Evolutionary conservation across 2,113 vertebrate genomes (phyloP), one percentile per base, ranked within the genome.

Genomic region (Hyaena hyaena): DNA sequence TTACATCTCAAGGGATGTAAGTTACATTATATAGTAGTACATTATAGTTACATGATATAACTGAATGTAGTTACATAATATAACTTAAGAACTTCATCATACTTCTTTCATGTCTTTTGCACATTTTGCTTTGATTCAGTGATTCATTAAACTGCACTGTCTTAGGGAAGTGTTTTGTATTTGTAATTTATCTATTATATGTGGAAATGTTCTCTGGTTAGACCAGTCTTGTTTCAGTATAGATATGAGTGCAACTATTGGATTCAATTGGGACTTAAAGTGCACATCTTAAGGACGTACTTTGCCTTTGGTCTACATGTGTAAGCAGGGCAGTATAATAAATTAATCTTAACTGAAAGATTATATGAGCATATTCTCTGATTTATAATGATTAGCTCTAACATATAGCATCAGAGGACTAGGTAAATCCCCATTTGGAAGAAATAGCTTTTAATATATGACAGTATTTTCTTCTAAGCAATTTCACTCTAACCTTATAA

Each of bases 81-180:
- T 87, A 85, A 77, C 31, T 74, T 81, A 84, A 89, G 6, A 89
- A 94, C 35, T 71, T 86, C 15, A 65, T 9, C 39, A 33, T 92
- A 74, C 28, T 96, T 79, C 35, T 80, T 97, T 95, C 17, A 26
- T 82, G 43, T 88, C 31, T 90, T 94, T 91, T 88, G 12, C 45
- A 63, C 24, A 84, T 11, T 95, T 96, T 61, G 53, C 21, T 84
- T 83, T 90, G 76, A 87, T 79, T 96, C 39, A 87, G 43, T 87
- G 63, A 84, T 87, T 96, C 63, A 93, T 79, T 88, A 93, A 74
- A 84, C 10, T 65, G 33, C 45, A 73, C 55, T 85, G 31, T 96
- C 7, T 80, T 90, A 83, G 45, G 68, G 10, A 97, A 95, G 6
- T 68, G 53, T 73, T 95, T 96, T 81, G 19, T 95, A 63, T 76